Evolutionary conservation across 1,140 invertebrate species (phyloP).

Genomic region (Mactra quadrangularis): DNA sequence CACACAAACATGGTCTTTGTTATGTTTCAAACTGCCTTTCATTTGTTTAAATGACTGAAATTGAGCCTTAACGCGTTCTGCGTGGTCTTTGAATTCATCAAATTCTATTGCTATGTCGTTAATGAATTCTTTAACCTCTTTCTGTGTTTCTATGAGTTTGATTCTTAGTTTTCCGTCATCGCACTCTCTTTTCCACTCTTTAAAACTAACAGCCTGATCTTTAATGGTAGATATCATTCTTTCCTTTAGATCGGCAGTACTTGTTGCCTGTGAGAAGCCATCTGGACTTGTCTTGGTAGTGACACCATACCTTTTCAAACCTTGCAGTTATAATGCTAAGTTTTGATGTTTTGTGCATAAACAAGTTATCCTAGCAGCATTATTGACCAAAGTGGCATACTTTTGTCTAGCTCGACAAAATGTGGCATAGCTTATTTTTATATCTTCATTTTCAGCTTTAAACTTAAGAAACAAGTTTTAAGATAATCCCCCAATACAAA

Average conservation of each 20-base stretch:
- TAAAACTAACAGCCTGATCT: slow-evolving; percentile 9
- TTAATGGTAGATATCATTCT: neutral
- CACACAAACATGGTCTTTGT: neutral
- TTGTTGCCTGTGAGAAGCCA: slow-evolving; percentile 1
- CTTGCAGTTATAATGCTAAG: no score
- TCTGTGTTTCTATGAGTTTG: slow-evolving; percentile 4
- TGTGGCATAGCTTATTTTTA: slow-evolving; percentile 26
- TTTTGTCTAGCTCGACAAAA: slow-evolving; percentile 45
- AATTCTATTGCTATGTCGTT: neutral
- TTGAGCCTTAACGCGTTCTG: slow-evolving; percentile 25
- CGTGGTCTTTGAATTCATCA: slow-evolving; percentile 36
- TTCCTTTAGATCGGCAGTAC: neutral
- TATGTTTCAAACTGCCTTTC: slow-evolving; percentile 53
- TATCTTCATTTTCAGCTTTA: slow-evolving; percentile 28
- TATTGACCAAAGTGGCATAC: no score
- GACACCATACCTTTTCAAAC: slow-evolving; percentile 10
- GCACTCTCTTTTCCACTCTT: slow-evolving; percentile 53
- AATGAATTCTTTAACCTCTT: slow-evolving; percentile 18
- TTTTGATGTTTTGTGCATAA: slow-evolving; percentile 33
- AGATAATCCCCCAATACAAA: slow-evolving; percentile 41
- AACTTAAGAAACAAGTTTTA: slow-evolving; percentile 28
- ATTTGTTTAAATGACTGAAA: slow-evolving; percentile 38
- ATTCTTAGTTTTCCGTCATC: slow-evolving; percentile 42
- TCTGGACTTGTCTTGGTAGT: slow-evolving; percentile 37
- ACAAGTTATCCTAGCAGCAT: slow-evolving; percentile 15